These are phyloP conservation scores for Eristalinus sepulchralis DNA, from an alignment of 2,888 invertebrate species.

Conservation along the genomic window DNA sequence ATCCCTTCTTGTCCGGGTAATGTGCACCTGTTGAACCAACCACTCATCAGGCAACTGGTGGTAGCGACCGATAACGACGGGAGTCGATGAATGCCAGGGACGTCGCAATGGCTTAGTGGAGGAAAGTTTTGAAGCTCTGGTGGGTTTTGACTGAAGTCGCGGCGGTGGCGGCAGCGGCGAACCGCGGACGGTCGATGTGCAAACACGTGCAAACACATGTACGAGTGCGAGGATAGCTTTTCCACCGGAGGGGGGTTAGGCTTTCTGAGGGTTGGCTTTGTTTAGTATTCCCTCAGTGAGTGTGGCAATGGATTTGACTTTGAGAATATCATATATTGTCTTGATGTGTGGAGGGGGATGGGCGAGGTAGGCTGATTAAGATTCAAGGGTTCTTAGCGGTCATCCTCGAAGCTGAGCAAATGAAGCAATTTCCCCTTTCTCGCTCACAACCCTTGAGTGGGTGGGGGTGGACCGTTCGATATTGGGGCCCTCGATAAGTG, in stretches of 20 bases:
- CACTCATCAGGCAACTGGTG: background rate
- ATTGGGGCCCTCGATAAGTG: background rate
- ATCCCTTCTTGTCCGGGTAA: background rate
- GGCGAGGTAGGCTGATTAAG: background rate
- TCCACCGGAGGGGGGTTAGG: background rate
- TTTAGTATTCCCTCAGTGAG: background rate
- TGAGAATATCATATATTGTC: background rate
- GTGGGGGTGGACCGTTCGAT: background rate
- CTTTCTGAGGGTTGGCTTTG: background rate
- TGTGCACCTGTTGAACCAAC: background rate
- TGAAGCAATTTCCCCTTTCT: background rate
- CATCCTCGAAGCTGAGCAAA: background rate
- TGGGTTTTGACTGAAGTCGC: background rate
- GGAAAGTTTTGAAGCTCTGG: background rate
- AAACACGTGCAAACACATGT: background rate
- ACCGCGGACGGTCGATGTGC: background rate
- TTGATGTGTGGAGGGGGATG: background rate
- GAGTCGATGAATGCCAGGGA: background rate
- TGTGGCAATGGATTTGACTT: background rate
- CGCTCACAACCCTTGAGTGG: background rate
- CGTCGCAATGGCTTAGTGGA: background rate
- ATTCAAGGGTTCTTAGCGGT: background rate
- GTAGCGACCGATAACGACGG: background rate
- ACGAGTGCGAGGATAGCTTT: background rate
- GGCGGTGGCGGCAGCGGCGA: background rate